Percentiles rank a stretch among this genome's conserved stretches.
These are phyloP conservation scores for Merluccius polli DNA, from an alignment of 2,797 vertebrate genomes.

Conservation along the genomic window DNA sequence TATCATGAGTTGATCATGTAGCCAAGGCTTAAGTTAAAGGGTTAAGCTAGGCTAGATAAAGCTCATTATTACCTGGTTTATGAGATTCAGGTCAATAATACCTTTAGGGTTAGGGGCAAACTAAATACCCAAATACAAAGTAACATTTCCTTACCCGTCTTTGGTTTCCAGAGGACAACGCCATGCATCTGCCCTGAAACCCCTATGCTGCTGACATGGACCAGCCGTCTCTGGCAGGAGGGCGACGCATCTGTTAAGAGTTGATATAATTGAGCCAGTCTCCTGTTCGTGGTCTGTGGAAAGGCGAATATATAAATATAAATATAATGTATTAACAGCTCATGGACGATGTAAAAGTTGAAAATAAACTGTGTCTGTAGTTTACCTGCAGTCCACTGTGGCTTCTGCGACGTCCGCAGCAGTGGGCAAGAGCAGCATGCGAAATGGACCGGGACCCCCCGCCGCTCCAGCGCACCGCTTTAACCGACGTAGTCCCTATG, in stretches of 20 bases:
- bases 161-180: slow-evolving; percentile 84
- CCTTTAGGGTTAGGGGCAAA: too few relatives aligned
- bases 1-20: background rate
- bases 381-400: slow-evolving; percentile 63
- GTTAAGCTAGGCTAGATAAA: too few relatives aligned
- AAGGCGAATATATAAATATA: too few relatives aligned
- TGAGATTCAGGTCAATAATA: too few relatives aligned
- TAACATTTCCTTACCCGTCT: slow-evolving; percentile 70
- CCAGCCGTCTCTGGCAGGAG: slow-evolving; percentile 77
- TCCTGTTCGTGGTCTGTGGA: slow-evolving; percentile 84
- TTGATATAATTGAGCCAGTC: slow-evolving; percentile 71
- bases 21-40: too few relatives aligned
- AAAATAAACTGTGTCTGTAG: too few relatives aligned
- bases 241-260: slow-evolving; percentile 79
- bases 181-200: slow-evolving; percentile 97
- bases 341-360: background rate
- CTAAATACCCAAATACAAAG: too few relatives aligned
- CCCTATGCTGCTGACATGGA: slow-evolving; percentile 75
- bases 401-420: slow-evolving; percentile 54
- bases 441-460: slow-evolving; percentile 60
- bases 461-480: slow-evolving; percentile 73
- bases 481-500: slow-evolving; percentile 89
- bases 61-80: too few relatives aligned
- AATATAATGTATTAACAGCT: background rate
- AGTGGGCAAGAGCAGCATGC: slow-evolving; percentile 61